Base-by-base conservation (phyloP, 2,888 invertebrate genomes). In the Apamea epomidion region DNA sequence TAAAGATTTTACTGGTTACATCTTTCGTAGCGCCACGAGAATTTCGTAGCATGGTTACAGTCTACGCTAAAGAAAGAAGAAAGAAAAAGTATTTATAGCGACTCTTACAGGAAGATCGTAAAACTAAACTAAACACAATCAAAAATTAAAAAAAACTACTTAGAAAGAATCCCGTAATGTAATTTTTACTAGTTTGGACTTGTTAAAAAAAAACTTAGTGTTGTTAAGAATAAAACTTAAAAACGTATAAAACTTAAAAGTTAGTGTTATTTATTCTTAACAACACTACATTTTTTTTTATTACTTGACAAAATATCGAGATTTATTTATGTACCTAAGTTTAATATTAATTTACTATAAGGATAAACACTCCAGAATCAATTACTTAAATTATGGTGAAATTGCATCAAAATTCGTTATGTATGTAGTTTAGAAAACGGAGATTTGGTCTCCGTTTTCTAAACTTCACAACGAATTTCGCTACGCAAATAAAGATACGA, bases 11-110 rank as follows among this genome's bases (percentile, higher is more conserved):
- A 32, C 32, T 4, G 16, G 29, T 58, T 73, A 64, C 54, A 58
- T 42, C 14, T 76, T 81, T 70, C 82, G 82, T 81, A 82, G 76
- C 48, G 3, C 37, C 7, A 14, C 1, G 32, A 69, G 5, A 58
- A 25, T 70, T 58, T 68, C 32, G 80, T 80, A 80, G 62, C 65
- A 65, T 51, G 51, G 25, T 42, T 54, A 32, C 51, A 48, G 58
- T 48, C 29, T 32, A 32, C 32, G 32, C 32, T 32, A 32, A 32
- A 32, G 32, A 32, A 32, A 2, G 32, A 32, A 32, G 1, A 32
- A 32, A 32, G 32, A 32, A 32, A 32, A 32, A 32, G 32, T 32
- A 32, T 32, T 32, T 32, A 32, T 32, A 32, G 32, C 32, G 32
- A 32, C 32, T 32, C 2, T 2, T 32, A 32, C 32, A 32, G 32